Evolutionary conservation across 2,888 invertebrate species (phyloP), one percentile per base, ranked within the genome.

Genomic region (Coenonympha glycerion): DNA sequence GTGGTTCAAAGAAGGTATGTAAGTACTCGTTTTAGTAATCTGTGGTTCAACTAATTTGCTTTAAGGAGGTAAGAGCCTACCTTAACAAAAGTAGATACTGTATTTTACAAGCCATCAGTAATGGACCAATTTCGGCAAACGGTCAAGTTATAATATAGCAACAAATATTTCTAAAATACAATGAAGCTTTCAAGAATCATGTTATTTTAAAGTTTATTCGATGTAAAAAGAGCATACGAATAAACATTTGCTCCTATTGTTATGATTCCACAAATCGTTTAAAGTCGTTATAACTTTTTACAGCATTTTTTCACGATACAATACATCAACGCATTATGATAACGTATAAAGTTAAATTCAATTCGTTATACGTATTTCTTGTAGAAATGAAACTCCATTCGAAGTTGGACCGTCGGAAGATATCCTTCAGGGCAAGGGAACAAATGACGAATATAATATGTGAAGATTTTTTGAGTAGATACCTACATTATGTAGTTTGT

Each of bases 311-410:
- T 33, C 15, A 1, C 8, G 9, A 8, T 33, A 16, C 16, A 15
- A 15, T 31, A 33, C 31, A 15, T 31, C 15, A 8, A 22, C 13
- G 24, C 22, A 39, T 22, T 39, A 39, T 39, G 39, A 6, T 15
- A 24, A 39, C 39, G 8, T 15, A 15, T 13, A 37, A 39, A 24
- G 39, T 22, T 39, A 39, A 22, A 39, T 39, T 39, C 22, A 15
- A 39, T 39, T 39, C 37, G 22, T 13, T 22, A 39, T 39, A 39
- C 39, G 39, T 39, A 39, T 39, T 39, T 39, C 22, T 39, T 24
- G 24, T 15, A 39, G 22, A 24, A 39, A 39, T 22, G 22, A 24
- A 37, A 39, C 39, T 39, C 39, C 39, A 39, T 39, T 15, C 24
- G 39, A 39, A 39, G 24, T 24, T 39, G 15, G 39, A 24, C 24